Conservation (phyloP, 2,113 vertebrate genomes). For the Platysternon megacephalum region DNA sequence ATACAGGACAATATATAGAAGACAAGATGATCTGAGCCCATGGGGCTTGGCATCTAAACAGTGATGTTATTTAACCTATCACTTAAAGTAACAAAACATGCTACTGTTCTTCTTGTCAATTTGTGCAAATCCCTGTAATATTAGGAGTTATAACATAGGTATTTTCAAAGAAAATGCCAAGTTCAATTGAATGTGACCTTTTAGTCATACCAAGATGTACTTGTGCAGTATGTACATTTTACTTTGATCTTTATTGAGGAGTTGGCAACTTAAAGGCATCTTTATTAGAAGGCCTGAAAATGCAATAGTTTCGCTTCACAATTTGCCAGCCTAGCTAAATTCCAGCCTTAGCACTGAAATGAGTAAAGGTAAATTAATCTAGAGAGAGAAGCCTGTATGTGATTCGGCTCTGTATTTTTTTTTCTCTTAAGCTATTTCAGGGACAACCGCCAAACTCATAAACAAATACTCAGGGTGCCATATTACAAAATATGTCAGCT, state of each 20-base stretch:
- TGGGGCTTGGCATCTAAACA: neutral
- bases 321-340: neutral
- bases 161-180: neutral
- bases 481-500: conserved; percentile 38
- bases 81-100: neutral
- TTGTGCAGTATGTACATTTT: neutral
- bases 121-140: neutral
- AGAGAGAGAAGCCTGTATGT: neutral
- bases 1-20: neutral
- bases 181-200: conserved; percentile 3
- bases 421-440: neutral
- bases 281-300: neutral
- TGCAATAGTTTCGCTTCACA: neutral
- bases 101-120: neutral
- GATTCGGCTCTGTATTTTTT: neutral
- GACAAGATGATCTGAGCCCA: neutral
- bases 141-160: neutral
- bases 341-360: neutral
- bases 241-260: neutral
- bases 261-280: neutral
- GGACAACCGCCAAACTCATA: neutral
- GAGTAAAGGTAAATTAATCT: neutral
- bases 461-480: neutral
- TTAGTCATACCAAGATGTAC: neutral
- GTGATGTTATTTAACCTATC: neutral